Evolutionary conservation across 2,113 vertebrate species (phyloP).

Genomic region (Rhizomys pruinosus): DNA sequence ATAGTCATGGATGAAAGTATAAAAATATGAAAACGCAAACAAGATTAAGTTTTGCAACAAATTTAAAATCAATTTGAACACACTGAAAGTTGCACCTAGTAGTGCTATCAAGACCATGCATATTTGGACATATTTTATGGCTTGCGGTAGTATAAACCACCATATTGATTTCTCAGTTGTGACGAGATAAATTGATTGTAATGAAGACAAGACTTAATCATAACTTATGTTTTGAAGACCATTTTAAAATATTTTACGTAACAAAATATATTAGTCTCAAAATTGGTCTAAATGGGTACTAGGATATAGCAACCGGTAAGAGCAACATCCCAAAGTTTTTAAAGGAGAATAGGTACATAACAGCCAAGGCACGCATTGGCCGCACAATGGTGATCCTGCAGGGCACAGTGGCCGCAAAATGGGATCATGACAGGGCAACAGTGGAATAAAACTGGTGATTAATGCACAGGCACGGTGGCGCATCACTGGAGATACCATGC

Average conservation of each 20-base stretch:
- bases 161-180: slow-evolving; percentile 66
- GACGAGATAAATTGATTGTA: slow-evolving; percentile 44
- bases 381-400: too few species aligned
- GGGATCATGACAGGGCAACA: too few species aligned
- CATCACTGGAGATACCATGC: too few species aligned
- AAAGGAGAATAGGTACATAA: neutral
- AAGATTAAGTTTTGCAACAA: slow-evolving; percentile 40
- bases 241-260: slow-evolving; percentile 65
- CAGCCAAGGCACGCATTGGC: too few species aligned
- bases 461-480: too few species aligned
- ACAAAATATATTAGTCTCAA: slow-evolving; percentile 55
- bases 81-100: slow-evolving; percentile 32
- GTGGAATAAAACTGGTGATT: too few species aligned
- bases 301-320: too few species aligned
- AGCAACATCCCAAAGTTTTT: neutral
- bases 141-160: slow-evolving; percentile 10
- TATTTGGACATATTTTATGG: slow-evolving; percentile 51
- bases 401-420: too few species aligned
- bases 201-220: slow-evolving; percentile 60
- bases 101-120: neutral
- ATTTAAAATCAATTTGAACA: slow-evolving; percentile 50
- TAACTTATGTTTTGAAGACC: slow-evolving; percentile 58
- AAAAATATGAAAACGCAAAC: slow-evolving; percentile 60
- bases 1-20: slow-evolving; percentile 24
- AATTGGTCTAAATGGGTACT: slow-evolving; percentile 46